Base-by-base conservation (phyloP, 2,113 vertebrate species). In the Hypocryptadius cinnamomeus region DNA sequence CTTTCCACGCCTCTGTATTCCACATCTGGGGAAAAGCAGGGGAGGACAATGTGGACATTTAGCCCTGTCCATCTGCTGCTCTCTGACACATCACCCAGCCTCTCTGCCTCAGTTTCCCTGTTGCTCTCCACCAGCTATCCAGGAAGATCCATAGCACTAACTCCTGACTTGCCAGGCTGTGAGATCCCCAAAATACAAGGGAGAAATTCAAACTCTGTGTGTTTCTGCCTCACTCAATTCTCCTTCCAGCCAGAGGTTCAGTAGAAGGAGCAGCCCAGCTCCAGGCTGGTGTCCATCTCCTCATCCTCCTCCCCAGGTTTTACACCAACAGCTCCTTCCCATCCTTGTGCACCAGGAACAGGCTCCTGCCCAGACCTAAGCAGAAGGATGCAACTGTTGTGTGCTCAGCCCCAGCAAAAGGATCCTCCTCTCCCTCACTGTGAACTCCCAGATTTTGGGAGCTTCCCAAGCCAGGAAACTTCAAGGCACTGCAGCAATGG, bases 71-170 rank as follows among this genome's bases (percentile, higher is more conserved):
- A 39, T 42, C 37, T 84, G 33, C 30, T 24, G 7, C 9, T 48
- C 18, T 30, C 53, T 13, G n/a, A 65, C 39, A 31, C 60, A 60
- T n/a, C 72, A 14, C 15, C 37, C 72, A 80, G 28, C 31, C 28
- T 54, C 73, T 7, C 65, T 92, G 87, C 89, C 94, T 91, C 89
- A 59, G 63, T 54, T 90, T 94, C 92, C 59, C 50, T 56, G 10
- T 11, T 37, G 14, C 14, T 31, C 28, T 25, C 27, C 39, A 6
- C 1, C 0, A 2, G 25, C 2, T 48, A n/a, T 6, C 28, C 27
- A 25, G 59, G 64, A 44, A 27, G n/a, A 11, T 33, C 28, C n/a
- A 7, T 3, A 8, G 10, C 53, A 10, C 42, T 25, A 11, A 22
- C 9, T 54, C 79, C 10, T 74, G 1, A 24, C 16, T 30, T 30